Evolutionary conservation across 2,888 invertebrate species (phyloP).

Genomic region (Chymomyza caudatula): DNA sequence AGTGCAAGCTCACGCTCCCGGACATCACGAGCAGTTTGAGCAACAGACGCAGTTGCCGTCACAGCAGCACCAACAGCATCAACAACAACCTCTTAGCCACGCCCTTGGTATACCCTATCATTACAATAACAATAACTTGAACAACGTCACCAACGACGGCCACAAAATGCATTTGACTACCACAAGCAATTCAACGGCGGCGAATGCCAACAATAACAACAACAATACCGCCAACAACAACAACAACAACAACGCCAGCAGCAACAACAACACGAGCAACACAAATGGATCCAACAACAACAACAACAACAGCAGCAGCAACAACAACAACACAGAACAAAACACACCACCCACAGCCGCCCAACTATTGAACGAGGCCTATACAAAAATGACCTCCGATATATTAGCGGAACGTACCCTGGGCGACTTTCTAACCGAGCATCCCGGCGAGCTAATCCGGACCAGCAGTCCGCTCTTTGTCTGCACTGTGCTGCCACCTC

Average conservation of each 20-base stretch:
- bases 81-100: slow-evolving; percentile 26
- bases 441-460: slow-evolving; percentile 93
- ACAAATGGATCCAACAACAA: slow-evolving; percentile 59
- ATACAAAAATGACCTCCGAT: slow-evolving; percentile 93
- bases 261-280: slow-evolving; percentile 53
- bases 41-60: slow-evolving; percentile 38
- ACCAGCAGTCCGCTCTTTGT: slow-evolving; percentile 96
- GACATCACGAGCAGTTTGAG: slow-evolving; percentile 70
- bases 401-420: slow-evolving; percentile 92
- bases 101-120: slow-evolving; percentile 30
- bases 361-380: slow-evolving; percentile 86
- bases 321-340: slow-evolving; percentile 78
- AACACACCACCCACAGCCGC: slow-evolving; percentile 86
- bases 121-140: slow-evolving; percentile 18
- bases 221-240: slow-evolving; percentile 33
- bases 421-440: slow-evolving; percentile 91
- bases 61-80: slow-evolving; percentile 28
- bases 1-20: slow-evolving; percentile 69
- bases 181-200: slow-evolving; percentile 60
- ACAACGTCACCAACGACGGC: slow-evolving; percentile 55
- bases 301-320: slow-evolving; percentile 62
- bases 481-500: slow-evolving; percentile 95
- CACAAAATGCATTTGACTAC: slow-evolving; percentile 75
- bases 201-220: slow-evolving; percentile 61
- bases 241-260: slow-evolving; percentile 52